A percentile compares a stretch with the other conserved stretches of the same genome.
phyloP scores from a whole-genome alignment of 2,888 invertebrate genomes.

The Phalera bucephala region DNA sequence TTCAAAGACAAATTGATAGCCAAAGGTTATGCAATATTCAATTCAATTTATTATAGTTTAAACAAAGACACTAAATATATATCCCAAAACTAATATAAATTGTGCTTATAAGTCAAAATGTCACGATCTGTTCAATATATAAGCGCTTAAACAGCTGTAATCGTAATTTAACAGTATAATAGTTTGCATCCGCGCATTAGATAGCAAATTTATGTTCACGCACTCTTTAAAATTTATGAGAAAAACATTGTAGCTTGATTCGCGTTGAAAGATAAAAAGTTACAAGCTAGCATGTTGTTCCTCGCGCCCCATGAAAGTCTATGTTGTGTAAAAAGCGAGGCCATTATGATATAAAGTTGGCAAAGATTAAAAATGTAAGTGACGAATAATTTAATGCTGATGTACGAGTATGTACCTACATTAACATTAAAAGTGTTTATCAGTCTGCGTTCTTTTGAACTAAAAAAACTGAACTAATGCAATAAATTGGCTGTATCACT shows the following conservation, averaged over 20 bases:
- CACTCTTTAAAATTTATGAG: slow-evolving; percentile 27
- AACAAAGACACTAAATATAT: too few relatives aligned
- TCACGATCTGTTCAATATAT: slow-evolving; percentile 25
- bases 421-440: too few relatives aligned
- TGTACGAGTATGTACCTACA: too few relatives aligned
- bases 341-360: slow-evolving; percentile 10
- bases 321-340: slow-evolving; percentile 5
- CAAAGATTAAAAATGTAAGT: slow-evolving; percentile 23
- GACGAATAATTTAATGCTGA: too few relatives aligned
- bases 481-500: too few relatives aligned
- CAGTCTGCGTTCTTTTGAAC: too few relatives aligned
- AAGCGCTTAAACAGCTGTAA: slow-evolving; percentile 16
- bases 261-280: slow-evolving; percentile 23
- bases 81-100: too few relatives aligned
- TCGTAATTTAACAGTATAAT: slow-evolving; percentile 9
- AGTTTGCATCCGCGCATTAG: slow-evolving; percentile 20
- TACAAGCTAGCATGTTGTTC: slow-evolving; percentile 15
- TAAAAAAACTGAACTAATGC: too few relatives aligned
- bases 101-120: slow-evolving; percentile 28
- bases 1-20: too few relatives aligned
- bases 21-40: too few relatives aligned
- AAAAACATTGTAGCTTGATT: slow-evolving; percentile 30
- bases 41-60: too few relatives aligned
- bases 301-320: slow-evolving; percentile 20
- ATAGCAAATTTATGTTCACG: slow-evolving; percentile 20